These are phyloP conservation scores for Criorhina ranunculi DNA, from an alignment of 2,888 invertebrate genomes.

Conservation along the genomic window DNA sequence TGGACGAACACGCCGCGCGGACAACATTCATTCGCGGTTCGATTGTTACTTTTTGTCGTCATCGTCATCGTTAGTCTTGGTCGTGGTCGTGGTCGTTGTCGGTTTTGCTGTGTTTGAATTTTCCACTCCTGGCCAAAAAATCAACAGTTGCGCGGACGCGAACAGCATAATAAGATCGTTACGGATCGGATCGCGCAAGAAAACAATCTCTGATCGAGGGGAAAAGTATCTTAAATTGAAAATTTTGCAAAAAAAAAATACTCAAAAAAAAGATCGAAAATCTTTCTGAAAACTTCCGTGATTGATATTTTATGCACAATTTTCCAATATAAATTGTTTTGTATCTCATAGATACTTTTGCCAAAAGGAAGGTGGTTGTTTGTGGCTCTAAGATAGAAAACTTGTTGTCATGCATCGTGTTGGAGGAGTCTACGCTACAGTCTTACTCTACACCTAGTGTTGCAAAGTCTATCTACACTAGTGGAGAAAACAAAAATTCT, in stretches of 20 bases:
- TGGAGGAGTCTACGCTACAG: slow-evolving; percentile 18
- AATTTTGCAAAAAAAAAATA: slow-evolving; percentile 21
- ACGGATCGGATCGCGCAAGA: slow-evolving; percentile 62
- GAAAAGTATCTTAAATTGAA: slow-evolving; percentile 16
- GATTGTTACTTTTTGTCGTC: slow-evolving; percentile 45
- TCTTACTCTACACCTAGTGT: slow-evolving; percentile 2
- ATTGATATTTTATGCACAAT: slow-evolving; percentile 45
- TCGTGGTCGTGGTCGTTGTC: slow-evolving; percentile 9
- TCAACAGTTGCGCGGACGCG: slow-evolving; percentile 76
- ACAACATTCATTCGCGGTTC: slow-evolving; percentile 52
- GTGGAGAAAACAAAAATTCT: slow-evolving; percentile 66
- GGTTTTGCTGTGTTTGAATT: slow-evolving; percentile 48
- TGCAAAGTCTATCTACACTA: slow-evolving; percentile 43
- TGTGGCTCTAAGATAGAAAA: slow-evolving; percentile 38
- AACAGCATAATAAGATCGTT: slow-evolving; percentile 75
- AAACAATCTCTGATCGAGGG: neutral
- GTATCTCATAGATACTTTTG: slow-evolving; percentile 48
- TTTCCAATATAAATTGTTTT: slow-evolving; percentile 4
- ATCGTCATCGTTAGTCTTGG: no score
- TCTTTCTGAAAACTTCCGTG: slow-evolving; percentile 39
- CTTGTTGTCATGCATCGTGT: slow-evolving; percentile 54
- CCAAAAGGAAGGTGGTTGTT: slow-evolving; percentile 31
- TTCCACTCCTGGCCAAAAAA: slow-evolving; percentile 70
- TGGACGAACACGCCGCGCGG: slow-evolving; percentile 54
- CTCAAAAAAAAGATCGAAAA: slow-evolving; percentile 16